Evolutionary conservation across 1,140 invertebrate genomes (phyloP).

Genomic region (Temnothorax nylanderi): DNA sequence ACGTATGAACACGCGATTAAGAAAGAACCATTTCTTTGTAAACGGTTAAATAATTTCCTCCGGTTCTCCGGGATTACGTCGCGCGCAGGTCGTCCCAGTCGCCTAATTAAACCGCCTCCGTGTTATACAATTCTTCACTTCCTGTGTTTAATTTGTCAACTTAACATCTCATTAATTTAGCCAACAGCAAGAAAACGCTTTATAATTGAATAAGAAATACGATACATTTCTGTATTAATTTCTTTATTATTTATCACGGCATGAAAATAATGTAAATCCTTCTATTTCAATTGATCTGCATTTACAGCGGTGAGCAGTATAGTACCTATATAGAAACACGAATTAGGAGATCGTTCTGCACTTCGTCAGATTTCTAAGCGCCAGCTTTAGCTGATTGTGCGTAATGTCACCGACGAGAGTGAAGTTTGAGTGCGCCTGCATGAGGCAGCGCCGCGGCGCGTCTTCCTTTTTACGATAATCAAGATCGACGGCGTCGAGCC

Average conservation of each 20-base stretch:
- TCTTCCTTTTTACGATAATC: slow-evolving; percentile 34
- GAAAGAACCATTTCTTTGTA: slow-evolving; percentile 15
- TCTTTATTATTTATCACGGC: background rate
- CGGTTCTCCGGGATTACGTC: slow-evolving; percentile 1
- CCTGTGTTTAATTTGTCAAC: background rate
- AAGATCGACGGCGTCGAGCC: slow-evolving; percentile 22
- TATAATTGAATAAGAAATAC: background rate
- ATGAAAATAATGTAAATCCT: background rate
- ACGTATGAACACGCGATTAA: slow-evolving; percentile 47
- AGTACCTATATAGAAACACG: background rate
- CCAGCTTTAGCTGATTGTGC: slow-evolving; percentile 24
- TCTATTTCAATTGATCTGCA: background rate
- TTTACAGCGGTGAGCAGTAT: background rate
- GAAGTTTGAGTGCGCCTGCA: background rate
- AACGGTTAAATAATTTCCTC: background rate
- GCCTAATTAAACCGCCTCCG: slow-evolving; percentile 16
- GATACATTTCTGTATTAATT: background rate
- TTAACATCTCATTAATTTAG: slow-evolving; percentile 12
- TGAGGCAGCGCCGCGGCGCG: background rate
- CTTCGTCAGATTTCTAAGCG: slow-evolving; percentile 3
- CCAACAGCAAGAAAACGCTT: background rate
- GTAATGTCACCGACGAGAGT: slow-evolving; percentile 21
- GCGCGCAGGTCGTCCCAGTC: background rate
- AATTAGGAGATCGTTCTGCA: background rate
- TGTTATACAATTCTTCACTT: background rate